Percentiles rank a stretch among this genome's conserved stretches.
These are phyloP conservation scores for Hofmannophila pseudospretella DNA, from an alignment of 2,888 invertebrate species.

Conservation along the genomic window DNA sequence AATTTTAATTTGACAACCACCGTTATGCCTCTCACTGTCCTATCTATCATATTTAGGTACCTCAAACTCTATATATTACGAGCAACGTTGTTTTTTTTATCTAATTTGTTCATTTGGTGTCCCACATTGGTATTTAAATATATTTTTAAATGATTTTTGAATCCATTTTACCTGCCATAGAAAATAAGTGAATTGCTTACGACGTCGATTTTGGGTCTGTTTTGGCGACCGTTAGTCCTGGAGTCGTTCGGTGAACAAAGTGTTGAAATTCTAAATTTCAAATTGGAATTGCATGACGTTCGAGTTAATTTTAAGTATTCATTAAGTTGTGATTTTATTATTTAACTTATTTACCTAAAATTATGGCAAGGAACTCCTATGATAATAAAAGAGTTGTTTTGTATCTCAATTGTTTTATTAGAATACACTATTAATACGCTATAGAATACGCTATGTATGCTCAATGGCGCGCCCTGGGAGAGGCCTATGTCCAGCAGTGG, in stretches of 20 bases:
- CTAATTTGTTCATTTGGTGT: slow-evolving; percentile 48
- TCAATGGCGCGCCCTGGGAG: too few species aligned
- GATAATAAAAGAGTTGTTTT: slow-evolving; percentile 69
- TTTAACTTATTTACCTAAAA: slow-evolving; percentile 76
- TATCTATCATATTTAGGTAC: background rate
- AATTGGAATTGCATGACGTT: slow-evolving; percentile 48
- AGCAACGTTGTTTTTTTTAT: slow-evolving; percentile 39
- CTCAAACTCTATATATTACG: slow-evolving; percentile 15
- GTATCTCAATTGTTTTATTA: slow-evolving; percentile 21
- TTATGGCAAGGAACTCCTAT: slow-evolving; percentile 74
- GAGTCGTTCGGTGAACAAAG: too few species aligned
- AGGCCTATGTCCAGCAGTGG: too few species aligned
- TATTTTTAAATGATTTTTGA: slow-evolving; percentile 64
- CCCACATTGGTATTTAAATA: slow-evolving; percentile 50
- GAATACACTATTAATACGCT: too few species aligned
- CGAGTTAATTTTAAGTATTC: slow-evolving; percentile 74
- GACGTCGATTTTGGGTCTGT: too few species aligned
- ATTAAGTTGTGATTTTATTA: slow-evolving; percentile 75
- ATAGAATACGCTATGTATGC: too few species aligned
- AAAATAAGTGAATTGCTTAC: slow-evolving; percentile 62
- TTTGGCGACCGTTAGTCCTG: too few species aligned
- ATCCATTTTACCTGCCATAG: slow-evolving; percentile 73
- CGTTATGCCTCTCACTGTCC: slow-evolving; percentile 1
- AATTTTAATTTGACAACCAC: slow-evolving; percentile 3
- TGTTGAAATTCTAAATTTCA: slow-evolving; percentile 51